Evolutionary conservation across 2,113 vertebrate genomes (phyloP).

Genomic region (Vulpes lagopus): DNA sequence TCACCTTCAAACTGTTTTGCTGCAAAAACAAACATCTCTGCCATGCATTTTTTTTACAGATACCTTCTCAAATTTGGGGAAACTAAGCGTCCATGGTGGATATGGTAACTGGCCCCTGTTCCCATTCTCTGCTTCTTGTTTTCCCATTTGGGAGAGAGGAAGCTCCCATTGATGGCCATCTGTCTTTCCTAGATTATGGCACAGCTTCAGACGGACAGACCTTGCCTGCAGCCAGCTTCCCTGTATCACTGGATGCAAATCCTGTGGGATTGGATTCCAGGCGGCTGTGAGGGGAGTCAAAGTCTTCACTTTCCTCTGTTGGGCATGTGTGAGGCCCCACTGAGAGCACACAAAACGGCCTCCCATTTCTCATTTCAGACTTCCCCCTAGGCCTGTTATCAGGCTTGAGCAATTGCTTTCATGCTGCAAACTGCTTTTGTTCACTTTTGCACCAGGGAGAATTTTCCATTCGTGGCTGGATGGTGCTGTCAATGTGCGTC

Average conservation of each 20-base stretch:
- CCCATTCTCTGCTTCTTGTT: not conserved
- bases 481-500: rapidly evolving
- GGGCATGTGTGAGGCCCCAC: not conserved
- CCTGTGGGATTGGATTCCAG: not conserved
- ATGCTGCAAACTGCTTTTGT: not conserved
- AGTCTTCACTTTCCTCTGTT: not conserved
- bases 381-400: slow-evolving; percentile 3
- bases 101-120: not conserved
- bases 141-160: not conserved
- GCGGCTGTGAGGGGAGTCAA: not conserved
- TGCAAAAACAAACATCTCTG: not conserved
- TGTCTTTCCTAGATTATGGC: not conserved
- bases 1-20: not conserved
- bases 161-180: rapidly evolving
- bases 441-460: not conserved
- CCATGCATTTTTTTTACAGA: not conserved
- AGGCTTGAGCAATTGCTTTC: slow-evolving; percentile 61
- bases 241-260: no score
- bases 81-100: no score
- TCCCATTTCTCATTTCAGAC: not conserved
- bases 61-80: not conserved
- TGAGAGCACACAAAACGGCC: rapidly evolving
- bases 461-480: not conserved
- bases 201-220: not conserved
- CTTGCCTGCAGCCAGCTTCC: not conserved